Evolutionary conservation across 2,888 invertebrate genomes (phyloP).

Genomic region (Hyposoter didymator): DNA sequence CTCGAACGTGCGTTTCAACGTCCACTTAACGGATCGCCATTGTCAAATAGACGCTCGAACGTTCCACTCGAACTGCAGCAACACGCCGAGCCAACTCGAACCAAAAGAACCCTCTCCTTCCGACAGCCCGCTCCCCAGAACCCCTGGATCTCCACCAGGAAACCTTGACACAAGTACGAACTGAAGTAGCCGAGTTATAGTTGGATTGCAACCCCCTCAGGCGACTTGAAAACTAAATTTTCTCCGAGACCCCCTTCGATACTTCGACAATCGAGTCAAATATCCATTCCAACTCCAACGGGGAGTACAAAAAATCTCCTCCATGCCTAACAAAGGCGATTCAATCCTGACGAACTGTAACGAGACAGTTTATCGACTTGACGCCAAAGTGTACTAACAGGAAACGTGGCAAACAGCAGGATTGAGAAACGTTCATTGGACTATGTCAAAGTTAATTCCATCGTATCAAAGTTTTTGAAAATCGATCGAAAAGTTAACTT

Average conservation of each 20-base stretch:
- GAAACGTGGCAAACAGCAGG: too few relatives aligned
- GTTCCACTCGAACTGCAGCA: constrained; percentile 57
- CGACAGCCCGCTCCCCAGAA: not conserved
- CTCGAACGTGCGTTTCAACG: constrained; percentile 33
- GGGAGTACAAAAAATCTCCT: not conserved
- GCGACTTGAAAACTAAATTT: constrained; percentile 64
- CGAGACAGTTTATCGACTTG: not conserved
- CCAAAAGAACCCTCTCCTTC: not conserved
- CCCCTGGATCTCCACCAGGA: not conserved
- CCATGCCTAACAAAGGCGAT: not conserved
- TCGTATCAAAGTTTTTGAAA: too few relatives aligned
- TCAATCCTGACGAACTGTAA: not conserved
- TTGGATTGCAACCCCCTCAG: constrained; percentile 63
- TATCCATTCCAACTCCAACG: constrained; percentile 26
- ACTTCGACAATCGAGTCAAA: constrained; percentile 49
- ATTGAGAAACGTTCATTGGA: too few relatives aligned
- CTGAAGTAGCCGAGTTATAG: constrained; percentile 44
- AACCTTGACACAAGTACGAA: constrained; percentile 15
- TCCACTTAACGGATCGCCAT: constrained; percentile 48
- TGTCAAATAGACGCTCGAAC: constrained; percentile 57
- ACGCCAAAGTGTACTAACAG: not conserved
- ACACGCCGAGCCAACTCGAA: constrained; percentile 28
- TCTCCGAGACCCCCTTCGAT: constrained; percentile 38
- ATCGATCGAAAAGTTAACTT: too few relatives aligned
- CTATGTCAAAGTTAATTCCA: too few relatives aligned